phyloP scores from a whole-genome alignment of 2,888 invertebrate genomes.

The Cacoxenus indagator region DNA sequence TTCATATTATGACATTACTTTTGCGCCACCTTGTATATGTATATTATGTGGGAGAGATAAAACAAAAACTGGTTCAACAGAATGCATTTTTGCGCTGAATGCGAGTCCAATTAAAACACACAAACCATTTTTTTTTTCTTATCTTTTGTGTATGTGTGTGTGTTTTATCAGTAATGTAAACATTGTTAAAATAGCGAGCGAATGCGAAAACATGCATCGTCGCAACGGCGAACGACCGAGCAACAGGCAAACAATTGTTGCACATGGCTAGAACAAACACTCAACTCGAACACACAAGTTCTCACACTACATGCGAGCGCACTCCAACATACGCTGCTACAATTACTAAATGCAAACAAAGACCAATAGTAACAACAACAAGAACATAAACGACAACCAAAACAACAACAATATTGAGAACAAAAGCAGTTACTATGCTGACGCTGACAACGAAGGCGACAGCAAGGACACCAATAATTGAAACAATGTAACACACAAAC shows the following conservation, averaged over 20 bases:
- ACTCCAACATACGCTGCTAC: not conserved
- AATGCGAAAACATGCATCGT: not conserved
- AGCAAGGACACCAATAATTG: constrained; percentile 7
- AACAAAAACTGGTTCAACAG: not conserved
- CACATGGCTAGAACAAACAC: constrained; percentile 32
- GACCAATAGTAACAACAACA: constrained; percentile 32
- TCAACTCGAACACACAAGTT: constrained; percentile 28
- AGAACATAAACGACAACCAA: constrained; percentile 8
- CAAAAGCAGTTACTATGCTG: not conserved
- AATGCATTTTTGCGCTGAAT: not conserved
- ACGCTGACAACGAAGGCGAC: too few species aligned
- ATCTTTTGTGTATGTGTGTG: too few species aligned
- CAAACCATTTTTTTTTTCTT: too few species aligned
- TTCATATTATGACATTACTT: too few species aligned
- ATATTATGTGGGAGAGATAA: not conserved
- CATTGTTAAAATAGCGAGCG: constrained; percentile 3
- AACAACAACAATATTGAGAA: not conserved
- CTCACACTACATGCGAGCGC: not conserved
- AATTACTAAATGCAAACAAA: constrained; percentile 34
- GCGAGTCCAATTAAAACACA: constrained; percentile 1
- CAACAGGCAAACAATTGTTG: constrained; percentile 47
- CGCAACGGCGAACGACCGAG: not conserved
- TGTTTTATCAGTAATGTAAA: constrained; percentile 13
- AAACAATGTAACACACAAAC: constrained; percentile 7
- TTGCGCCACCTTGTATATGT: not conserved